These are phyloP conservation scores for Ceyx margarethae DNA, from an alignment of 2,113 vertebrate species.

Conservation along the genomic window DNA sequence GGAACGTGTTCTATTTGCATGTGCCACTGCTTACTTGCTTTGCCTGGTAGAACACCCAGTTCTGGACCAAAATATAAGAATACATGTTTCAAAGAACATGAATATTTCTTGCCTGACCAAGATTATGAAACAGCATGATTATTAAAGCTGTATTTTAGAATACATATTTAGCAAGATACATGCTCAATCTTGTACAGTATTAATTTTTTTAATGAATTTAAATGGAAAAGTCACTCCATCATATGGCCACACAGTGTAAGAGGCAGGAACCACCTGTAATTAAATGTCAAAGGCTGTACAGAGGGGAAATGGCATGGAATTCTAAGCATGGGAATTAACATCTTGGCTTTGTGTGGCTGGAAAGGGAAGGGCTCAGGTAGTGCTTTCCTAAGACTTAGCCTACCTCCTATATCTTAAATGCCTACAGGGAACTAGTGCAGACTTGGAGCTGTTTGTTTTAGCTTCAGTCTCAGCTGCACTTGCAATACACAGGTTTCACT, in stretches of 20 bases:
- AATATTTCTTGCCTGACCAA: background rate
- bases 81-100: background rate
- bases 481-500: background rate
- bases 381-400: background rate
- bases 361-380: background rate
- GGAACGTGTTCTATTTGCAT: constrained; percentile 33
- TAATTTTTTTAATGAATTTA: background rate
- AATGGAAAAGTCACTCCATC: background rate
- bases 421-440: background rate
- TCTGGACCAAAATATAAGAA: constrained; percentile 26
- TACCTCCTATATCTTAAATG: background rate
- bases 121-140: background rate
- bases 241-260: background rate
- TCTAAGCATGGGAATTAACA: background rate
- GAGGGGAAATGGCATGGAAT: background rate
- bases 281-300: background rate
- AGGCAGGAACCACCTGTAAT: background rate
- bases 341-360: background rate
- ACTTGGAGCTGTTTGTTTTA: background rate
- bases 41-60: constrained; percentile 25
- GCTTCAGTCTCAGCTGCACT: background rate
- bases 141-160: background rate
- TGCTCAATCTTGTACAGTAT: background rate
- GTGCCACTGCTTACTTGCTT: constrained; percentile 43
- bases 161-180: background rate